A percentile compares a stretch with the other conserved stretches of the same genome.
Conservation (phyloP, 2,888 invertebrate species). For the Trichogramma dendrolimi region DNA sequence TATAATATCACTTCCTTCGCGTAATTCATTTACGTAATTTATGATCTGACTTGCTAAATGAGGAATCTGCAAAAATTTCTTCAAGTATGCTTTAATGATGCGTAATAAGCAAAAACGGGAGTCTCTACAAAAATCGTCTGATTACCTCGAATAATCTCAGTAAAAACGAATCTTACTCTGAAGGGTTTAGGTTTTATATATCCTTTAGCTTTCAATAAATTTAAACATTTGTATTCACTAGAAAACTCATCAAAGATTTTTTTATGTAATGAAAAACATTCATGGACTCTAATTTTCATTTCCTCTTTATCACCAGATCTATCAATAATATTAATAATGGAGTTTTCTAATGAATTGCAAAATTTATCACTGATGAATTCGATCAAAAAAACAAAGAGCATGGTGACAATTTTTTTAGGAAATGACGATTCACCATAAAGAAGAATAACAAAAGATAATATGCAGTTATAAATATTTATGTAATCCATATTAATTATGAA, state of each 20-base stretch:
- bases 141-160: slow-evolving; percentile 2
- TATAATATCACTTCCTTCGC: slow-evolving; percentile 19
- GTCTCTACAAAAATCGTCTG: slow-evolving; percentile 12
- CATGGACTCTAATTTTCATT: slow-evolving; percentile 16
- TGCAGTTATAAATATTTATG: slow-evolving; percentile 9
- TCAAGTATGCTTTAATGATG: slow-evolving; percentile 21
- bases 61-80: slow-evolving; percentile 31
- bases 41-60: slow-evolving; percentile 25
- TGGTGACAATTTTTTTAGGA: slow-evolving; percentile 24
- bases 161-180: background rate
- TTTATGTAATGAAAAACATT: slow-evolving; percentile 14
- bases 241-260: slow-evolving; percentile 19
- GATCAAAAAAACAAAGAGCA: slow-evolving; percentile 17
- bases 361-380: slow-evolving; percentile 16
- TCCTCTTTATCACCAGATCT: slow-evolving; percentile 14
- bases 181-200: slow-evolving; percentile 7
- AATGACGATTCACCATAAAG: slow-evolving; percentile 25
- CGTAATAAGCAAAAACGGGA: slow-evolving; percentile 14
- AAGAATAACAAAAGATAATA: slow-evolving; percentile 23
- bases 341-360: slow-evolving; percentile 21
- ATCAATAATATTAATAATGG: slow-evolving; percentile 16
- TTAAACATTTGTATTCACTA: slow-evolving; percentile 15
- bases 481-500: slow-evolving; percentile 15
- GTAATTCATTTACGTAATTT: slow-evolving; percentile 23
- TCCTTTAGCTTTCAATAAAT: slow-evolving; percentile 8